phyloP scores from a whole-genome alignment of 2,113 vertebrate species.

The Pavo muticus region DNA sequence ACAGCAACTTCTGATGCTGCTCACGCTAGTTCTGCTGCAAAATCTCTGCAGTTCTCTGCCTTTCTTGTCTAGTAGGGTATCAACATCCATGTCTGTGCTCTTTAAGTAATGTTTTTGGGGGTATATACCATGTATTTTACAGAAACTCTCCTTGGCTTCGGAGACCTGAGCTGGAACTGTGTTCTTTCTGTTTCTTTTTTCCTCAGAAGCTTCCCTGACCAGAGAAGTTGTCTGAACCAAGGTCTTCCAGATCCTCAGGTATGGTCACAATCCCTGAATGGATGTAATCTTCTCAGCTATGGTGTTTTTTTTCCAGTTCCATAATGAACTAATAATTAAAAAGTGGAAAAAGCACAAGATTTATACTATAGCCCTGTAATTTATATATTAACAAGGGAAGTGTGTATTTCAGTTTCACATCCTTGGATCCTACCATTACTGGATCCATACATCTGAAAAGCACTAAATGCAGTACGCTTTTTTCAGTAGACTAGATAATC shows the following conservation, averaged over 20 bases:
- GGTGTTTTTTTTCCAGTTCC: not conserved
- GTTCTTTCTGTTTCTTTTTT: not conserved
- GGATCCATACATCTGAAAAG: not conserved
- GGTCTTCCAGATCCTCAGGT: accelerated
- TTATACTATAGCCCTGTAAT: not conserved
- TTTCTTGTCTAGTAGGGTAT: not conserved
- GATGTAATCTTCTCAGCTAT: not conserved
- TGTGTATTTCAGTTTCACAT: not conserved
- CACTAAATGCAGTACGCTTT: not conserved
- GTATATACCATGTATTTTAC: not conserved
- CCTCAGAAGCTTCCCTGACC: not conserved
- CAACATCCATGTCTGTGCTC: not conserved
- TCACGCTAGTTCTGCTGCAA: not conserved
- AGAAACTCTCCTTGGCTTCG: not conserved
- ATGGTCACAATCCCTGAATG: not conserved
- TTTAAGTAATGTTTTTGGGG: not conserved
- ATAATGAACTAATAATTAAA: not conserved
- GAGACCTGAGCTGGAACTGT: not conserved
- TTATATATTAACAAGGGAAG: not conserved
- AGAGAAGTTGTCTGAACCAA: not conserved
- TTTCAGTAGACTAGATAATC: not conserved
- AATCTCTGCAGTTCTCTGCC: not conserved
- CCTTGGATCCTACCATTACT: not conserved
- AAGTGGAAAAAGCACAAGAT: not conserved
- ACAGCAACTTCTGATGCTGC: not conserved